Evolutionary conservation across 2,888 invertebrate genomes (phyloP), one percentile per base, ranked within the genome.

Genomic region (Brassicogethes aeneus): DNA sequence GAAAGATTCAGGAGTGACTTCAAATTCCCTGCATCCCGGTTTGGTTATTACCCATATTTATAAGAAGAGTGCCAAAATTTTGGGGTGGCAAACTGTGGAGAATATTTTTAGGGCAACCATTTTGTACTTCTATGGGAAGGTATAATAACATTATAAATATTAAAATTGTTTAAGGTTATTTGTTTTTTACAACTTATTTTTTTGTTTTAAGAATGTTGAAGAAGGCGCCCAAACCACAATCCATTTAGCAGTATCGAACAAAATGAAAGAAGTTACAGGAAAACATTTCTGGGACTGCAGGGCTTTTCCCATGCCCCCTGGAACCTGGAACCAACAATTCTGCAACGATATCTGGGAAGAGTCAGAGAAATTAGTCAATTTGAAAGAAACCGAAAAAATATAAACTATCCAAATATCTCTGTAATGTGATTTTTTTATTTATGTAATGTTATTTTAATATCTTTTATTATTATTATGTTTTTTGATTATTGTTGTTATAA

Each of bases 151-250:
- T 17, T 14, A 15, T 36, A 23, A 23, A 23, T 23, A 23, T 23
- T 23, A 10, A 23, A 23, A 23, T 23, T 7, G 10, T 23, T 32
- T 32, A 12, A 23, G 5, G 23, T 23, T 7, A 5, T 7, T 23
- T 23, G 5, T 23, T 10, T 7, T 7, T 23, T 10, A 23, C 23
- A 23, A 10, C 5, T 23, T 36, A 15, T 40, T 82, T 58, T 83
- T n/a, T n/a, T n/a, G n/a, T n/a, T n/a, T n/a, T n/a, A n/a, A 88
- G 70, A 82, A 77, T 0, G 75, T 82, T 0, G 74, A 75, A 47
- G 81, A 89, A 61, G 91, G 90, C 2, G 85, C 86, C 2, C 89
- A 89, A 64, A 90, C 90, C 0, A 72, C 80, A 0, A 76, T 90
- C 14, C 79, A 85, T 65, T 64, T 86, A 52, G 84, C 89, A 0